Percentiles rank a stretch among this genome's conserved stretches.
These are phyloP conservation scores for Formicarius rufipectus DNA, from an alignment of 2,113 vertebrate genomes.

Conservation along the genomic window DNA sequence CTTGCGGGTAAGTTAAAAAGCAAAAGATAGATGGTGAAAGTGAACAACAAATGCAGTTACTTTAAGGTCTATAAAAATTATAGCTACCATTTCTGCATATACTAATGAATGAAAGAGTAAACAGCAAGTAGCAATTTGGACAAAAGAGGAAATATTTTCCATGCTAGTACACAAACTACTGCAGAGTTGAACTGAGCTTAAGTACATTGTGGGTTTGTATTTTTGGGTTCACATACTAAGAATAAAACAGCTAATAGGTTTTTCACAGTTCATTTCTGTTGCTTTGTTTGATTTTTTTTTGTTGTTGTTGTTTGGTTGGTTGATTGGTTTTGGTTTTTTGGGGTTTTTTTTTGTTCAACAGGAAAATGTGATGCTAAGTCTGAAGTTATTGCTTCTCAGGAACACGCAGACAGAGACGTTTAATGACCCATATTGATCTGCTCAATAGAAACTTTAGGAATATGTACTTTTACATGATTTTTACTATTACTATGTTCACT, in stretches of 20 bases:
- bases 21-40: neutral
- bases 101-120: neutral
- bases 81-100: neutral
- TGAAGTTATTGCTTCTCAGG: conserved; percentile 62
- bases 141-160: neutral
- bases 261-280: conserved; percentile 68
- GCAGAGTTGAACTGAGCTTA: conserved; percentile 50
- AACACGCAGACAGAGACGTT: conserved; percentile 73
- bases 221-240: conserved; percentile 50
- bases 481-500: conserved; percentile 31
- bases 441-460: conserved; percentile 72
- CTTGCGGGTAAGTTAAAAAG: neutral
- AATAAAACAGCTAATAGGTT: conserved; percentile 45
- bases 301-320: too few relatives aligned
- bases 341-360: conserved; percentile 50
- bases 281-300: too few relatives aligned
- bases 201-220: conserved; percentile 5
- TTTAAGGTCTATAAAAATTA: neutral
- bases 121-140: neutral
- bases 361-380: conserved; percentile 65
- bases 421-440: conserved; percentile 78
- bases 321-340: too few relatives aligned
- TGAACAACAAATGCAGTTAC: neutral
- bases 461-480: conserved; percentile 38
- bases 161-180: conserved; percentile 16